phyloP scores from a whole-genome alignment of 2,888 invertebrate species.

The Clitarchus hookeri region DNA sequence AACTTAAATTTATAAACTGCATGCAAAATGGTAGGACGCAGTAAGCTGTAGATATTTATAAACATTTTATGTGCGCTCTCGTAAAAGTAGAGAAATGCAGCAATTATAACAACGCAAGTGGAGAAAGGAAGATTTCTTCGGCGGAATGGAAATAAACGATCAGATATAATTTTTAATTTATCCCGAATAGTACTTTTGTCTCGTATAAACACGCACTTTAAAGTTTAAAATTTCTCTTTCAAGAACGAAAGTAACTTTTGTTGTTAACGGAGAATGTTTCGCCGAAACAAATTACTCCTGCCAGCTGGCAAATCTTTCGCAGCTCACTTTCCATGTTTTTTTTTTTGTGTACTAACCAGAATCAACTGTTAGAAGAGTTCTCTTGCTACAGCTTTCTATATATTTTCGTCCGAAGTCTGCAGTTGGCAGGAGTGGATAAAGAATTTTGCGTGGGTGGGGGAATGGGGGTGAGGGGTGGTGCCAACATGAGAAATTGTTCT shows the following conservation, averaged over 20 bases:
- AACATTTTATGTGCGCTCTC: no score
- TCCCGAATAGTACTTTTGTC: no score
- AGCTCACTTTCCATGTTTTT: neutral
- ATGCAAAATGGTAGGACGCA: no score
- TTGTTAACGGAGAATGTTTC: neutral
- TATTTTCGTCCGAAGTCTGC: constrained; percentile 2
- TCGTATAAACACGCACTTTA: neutral
- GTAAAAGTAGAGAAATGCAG: no score
- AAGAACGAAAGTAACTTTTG: neutral
- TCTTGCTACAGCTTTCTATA: constrained; percentile 1
- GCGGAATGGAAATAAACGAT: no score
- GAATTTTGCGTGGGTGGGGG: neutral
- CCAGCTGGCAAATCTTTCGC: neutral
- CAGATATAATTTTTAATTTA: no score
- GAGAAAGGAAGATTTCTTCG: no score
- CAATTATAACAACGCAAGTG: no score
- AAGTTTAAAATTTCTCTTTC: neutral
- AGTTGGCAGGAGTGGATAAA: neutral
- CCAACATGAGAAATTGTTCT: constrained; percentile 14
- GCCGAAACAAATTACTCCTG: neutral
- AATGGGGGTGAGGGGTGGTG: neutral
- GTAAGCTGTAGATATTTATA: no score
- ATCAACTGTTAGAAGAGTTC: neutral
- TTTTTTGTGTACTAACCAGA: constrained; percentile 1
- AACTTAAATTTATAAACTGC: no score